Percentiles rank a stretch among this genome's conserved stretches.
Conservation (phyloP, 1,140 invertebrate species). For the Ladona fulva region DNA sequence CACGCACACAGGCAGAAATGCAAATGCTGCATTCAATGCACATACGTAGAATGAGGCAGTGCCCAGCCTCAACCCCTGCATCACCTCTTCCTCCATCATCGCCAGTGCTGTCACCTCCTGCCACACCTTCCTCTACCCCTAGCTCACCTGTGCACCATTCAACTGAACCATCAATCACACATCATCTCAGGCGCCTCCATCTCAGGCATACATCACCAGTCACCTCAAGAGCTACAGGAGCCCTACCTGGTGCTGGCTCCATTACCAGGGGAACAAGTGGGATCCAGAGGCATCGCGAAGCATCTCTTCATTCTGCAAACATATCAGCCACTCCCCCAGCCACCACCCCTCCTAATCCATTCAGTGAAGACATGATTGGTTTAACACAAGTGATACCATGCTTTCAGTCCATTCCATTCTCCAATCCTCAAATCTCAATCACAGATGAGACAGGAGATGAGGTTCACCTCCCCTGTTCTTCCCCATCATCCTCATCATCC, state of each 20-base stretch:
- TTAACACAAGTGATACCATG: constrained; percentile 31
- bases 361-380: constrained; percentile 57
- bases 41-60: constrained; percentile 29
- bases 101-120: constrained; percentile 14
- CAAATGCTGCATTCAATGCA: constrained; percentile 38
- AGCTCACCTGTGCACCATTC: constrained; percentile 33
- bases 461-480: constrained; percentile 51
- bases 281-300: not conserved
- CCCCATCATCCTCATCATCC: constrained; percentile 44
- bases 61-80: not conserved
- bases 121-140: constrained; percentile 25
- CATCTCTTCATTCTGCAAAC: constrained; percentile 33
- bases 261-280: not conserved
- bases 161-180: constrained; percentile 29
- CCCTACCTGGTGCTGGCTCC: not conserved
- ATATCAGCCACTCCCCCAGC: constrained; percentile 36
- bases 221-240: constrained; percentile 28
- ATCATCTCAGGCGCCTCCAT: constrained; percentile 40
- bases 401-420: not conserved
- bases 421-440: constrained; percentile 73
- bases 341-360: constrained; percentile 67
- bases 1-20: constrained; percentile 34
- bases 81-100: constrained; percentile 15
- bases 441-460: constrained; percentile 82
- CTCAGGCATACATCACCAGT: constrained; percentile 37